Percentiles rank a stretch among this genome's conserved stretches.
Conservation (phyloP, 2,888 invertebrate genomes). For the Hirtodrosophila confusa region DNA sequence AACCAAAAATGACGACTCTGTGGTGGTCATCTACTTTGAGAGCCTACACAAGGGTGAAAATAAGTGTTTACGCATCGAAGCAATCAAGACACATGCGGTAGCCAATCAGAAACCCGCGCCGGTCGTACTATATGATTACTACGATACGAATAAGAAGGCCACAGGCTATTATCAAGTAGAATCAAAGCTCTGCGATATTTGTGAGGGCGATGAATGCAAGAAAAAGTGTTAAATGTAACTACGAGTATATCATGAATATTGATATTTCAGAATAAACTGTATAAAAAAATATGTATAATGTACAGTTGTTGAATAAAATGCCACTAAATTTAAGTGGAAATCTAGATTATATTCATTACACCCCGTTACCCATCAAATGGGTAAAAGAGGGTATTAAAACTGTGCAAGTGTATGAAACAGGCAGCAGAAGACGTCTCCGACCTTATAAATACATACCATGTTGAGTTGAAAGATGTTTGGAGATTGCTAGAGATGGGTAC, state of each 20-base stretch:
- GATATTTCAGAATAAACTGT: neutral
- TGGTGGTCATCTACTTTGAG: conserved; percentile 90
- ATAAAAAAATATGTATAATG: no score
- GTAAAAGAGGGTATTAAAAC: no score
- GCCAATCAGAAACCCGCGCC: conserved; percentile 94
- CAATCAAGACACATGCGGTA: conserved; percentile 92
- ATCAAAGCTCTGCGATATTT: conserved; percentile 79
- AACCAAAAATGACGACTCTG: conserved; percentile 87
- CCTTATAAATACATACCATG: no score
- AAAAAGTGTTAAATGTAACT: conserved; percentile 37
- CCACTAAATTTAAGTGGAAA: no score
- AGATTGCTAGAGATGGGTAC: no score
- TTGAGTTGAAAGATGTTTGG: no score
- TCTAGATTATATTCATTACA: no score
- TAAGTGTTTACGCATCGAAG: conserved; percentile 92
- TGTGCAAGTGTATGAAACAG: no score
- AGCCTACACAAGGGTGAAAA: conserved; percentile 87
- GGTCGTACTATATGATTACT: conserved; percentile 94
- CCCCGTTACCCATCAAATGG: no score
- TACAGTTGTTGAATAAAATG: no score
- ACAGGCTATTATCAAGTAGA: conserved; percentile 76
- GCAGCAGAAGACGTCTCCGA: no score
- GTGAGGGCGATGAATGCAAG: conserved; percentile 56
- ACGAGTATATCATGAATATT: neutral
- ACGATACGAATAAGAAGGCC: conserved; percentile 88